Conservation (phyloP, 2,113 vertebrate genomes). For the Hippocampus zosterae region DNA sequence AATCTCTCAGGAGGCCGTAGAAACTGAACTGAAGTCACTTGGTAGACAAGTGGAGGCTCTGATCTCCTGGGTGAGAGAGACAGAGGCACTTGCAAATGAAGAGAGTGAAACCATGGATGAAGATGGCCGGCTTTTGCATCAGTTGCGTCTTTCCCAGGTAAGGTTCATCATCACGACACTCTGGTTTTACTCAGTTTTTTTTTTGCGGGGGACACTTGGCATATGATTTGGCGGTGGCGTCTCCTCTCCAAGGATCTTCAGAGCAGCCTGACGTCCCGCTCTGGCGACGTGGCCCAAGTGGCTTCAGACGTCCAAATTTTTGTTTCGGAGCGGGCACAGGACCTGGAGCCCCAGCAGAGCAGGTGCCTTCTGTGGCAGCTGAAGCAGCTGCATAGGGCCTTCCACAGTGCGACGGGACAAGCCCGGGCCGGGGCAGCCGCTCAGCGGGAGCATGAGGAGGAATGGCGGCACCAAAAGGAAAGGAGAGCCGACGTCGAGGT, state of each 20-base stretch:
- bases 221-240: not conserved
- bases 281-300: constrained; percentile 72
- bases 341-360: constrained; percentile 83
- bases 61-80: constrained; percentile 73
- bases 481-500: constrained; percentile 45
- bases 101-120: constrained; percentile 30
- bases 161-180: not conserved
- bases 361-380: constrained; percentile 80
- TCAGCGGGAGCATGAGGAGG: constrained; percentile 64
- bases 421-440: constrained; percentile 58
- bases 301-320: constrained; percentile 84
- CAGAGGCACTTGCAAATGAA: constrained; percentile 44
- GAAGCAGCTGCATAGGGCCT: constrained; percentile 81
- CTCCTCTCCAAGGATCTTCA: constrained; percentile 72
- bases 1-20: constrained; percentile 60
- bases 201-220: not conserved
- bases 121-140: constrained; percentile 43
- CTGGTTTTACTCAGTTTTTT: not conserved
- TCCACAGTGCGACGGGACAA: constrained; percentile 73
- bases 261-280: constrained; percentile 67
- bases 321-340: constrained; percentile 84
- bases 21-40: constrained; percentile 65
- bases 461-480: constrained; percentile 43
- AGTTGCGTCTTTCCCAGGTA: constrained; percentile 76
- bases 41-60: constrained; percentile 70